Percentiles rank a stretch among this genome's conserved stretches.
These are phyloP conservation scores for Gasteruption jaculator DNA, from an alignment of 2,888 invertebrate genomes.

Conservation along the genomic window DNA sequence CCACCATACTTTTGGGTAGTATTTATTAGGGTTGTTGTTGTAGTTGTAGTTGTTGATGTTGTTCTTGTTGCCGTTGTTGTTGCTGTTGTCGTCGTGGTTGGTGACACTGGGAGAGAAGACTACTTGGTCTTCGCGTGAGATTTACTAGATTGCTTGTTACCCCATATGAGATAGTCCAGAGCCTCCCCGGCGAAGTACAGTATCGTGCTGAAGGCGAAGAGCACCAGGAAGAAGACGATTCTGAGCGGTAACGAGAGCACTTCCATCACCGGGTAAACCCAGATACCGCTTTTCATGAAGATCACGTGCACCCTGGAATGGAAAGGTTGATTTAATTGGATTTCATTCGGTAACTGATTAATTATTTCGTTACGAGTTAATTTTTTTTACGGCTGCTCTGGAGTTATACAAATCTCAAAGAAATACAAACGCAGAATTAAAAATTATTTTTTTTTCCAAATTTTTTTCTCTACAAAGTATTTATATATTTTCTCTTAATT, in stretches of 20 bases:
- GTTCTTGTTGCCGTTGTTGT: too few species aligned
- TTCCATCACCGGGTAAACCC: constrained; percentile 90
- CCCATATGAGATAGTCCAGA: constrained; percentile 70
- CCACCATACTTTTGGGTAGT: too few species aligned
- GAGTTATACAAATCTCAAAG: too few species aligned
- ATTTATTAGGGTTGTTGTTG: too few species aligned
- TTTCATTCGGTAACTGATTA: background rate
- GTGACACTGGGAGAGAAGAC: constrained; percentile 34
- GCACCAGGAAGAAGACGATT: constrained; percentile 67
- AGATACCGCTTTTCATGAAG: constrained; percentile 69
- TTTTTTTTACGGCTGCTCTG: too few species aligned
- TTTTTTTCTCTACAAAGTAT: too few species aligned
- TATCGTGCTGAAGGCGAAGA: constrained; percentile 59
- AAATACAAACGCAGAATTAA: too few species aligned
- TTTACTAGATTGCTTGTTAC: constrained; percentile 53
- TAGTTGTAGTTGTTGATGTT: too few species aligned
- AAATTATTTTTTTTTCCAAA: too few species aligned
- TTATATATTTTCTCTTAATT: too few species aligned
- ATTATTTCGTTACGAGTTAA: too few species aligned
- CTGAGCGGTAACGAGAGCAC: constrained; percentile 71
- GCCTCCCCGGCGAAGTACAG: constrained; percentile 72
- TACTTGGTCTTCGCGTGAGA: constrained; percentile 44
- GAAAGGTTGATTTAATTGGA: background rate
- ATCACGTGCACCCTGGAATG: constrained; percentile 64
- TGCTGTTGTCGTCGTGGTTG: too few species aligned